Conservation (phyloP, 2,797 vertebrate genomes). For the Liparis tanakae region DNA sequence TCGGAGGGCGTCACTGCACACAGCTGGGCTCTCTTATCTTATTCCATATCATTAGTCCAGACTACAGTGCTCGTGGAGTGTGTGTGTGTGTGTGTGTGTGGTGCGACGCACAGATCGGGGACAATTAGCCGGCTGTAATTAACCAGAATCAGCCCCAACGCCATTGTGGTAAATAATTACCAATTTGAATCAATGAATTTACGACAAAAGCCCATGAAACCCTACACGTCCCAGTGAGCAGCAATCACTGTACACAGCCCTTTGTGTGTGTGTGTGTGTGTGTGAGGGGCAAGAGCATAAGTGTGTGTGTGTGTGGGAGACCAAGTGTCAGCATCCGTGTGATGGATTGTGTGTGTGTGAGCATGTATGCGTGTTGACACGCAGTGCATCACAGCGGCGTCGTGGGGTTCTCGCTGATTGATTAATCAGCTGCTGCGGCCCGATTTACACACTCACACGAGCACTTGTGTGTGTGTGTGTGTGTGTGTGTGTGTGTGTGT, state of each 20-base stretch:
- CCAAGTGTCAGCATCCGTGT: constrained; percentile 40
- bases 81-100: background rate
- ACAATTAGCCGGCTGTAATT: constrained; percentile 77
- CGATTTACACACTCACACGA: constrained; percentile 39
- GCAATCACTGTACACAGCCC: constrained; percentile 63
- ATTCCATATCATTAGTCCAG: constrained; percentile 76
- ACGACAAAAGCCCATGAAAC: constrained; percentile 70
- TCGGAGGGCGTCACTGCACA: constrained; percentile 35
- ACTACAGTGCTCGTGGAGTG: constrained; percentile 64
- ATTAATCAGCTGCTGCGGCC: constrained; percentile 63
- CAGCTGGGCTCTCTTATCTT: constrained; percentile 72
- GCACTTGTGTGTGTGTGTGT: constrained; percentile 34
- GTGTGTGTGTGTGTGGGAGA: constrained; percentile 37
- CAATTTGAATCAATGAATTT: constrained; percentile 74
- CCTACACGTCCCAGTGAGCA: constrained; percentile 69
- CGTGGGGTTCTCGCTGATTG: constrained; percentile 53
- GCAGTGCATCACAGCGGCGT: constrained; percentile 39
- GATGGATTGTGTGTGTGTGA: constrained; percentile 35
- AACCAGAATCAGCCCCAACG: constrained; percentile 67
- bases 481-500: no score
- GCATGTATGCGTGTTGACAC: constrained; percentile 34
- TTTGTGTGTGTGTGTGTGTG: constrained; percentile 54
- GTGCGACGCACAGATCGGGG: constrained; percentile 66
- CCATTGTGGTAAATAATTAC: constrained; percentile 79
- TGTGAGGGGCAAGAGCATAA: constrained; percentile 36